phyloP scores from a whole-genome alignment of 2,797 vertebrate species.

The Acropternis orthonyx region DNA sequence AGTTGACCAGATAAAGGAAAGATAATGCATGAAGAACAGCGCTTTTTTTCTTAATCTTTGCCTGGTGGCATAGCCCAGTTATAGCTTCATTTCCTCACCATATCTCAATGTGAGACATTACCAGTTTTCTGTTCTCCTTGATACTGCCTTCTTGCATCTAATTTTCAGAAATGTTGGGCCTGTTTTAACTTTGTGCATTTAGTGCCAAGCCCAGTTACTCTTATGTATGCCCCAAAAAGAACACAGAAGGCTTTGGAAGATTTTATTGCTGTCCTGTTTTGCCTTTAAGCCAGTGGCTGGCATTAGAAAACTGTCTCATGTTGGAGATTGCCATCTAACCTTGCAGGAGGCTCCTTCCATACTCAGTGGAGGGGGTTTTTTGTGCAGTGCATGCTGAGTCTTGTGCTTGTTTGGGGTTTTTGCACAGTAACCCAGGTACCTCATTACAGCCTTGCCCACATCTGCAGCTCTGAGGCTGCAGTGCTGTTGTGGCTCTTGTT shows the following conservation, averaged over 20 bases:
- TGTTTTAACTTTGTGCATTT: neutral
- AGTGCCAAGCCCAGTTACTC: neutral
- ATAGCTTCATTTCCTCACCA: neutral
- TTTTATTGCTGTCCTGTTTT: neutral
- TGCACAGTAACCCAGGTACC: neutral
- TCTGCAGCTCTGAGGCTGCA: constrained; percentile 7
- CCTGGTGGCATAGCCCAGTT: neutral
- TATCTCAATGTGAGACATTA: neutral
- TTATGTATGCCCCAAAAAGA: neutral
- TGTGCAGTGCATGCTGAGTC: neutral
- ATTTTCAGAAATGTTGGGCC: neutral
- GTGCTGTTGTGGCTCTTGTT: neutral
- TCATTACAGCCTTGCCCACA: neutral
- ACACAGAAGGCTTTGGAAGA: neutral
- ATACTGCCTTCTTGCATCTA: neutral
- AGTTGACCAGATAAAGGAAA: neutral
- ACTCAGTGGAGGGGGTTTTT: neutral
- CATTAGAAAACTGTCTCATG: neutral
- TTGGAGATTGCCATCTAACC: neutral
- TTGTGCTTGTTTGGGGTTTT: constrained; percentile 15
- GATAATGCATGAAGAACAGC: neutral
- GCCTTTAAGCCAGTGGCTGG: neutral
- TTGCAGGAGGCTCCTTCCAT: neutral
- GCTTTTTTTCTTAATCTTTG: neutral
- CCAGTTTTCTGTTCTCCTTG: neutral